Evolutionary conservation across 23 tunicate species (phyloP).

Genomic region (Halocynthia roretzi): DNA sequence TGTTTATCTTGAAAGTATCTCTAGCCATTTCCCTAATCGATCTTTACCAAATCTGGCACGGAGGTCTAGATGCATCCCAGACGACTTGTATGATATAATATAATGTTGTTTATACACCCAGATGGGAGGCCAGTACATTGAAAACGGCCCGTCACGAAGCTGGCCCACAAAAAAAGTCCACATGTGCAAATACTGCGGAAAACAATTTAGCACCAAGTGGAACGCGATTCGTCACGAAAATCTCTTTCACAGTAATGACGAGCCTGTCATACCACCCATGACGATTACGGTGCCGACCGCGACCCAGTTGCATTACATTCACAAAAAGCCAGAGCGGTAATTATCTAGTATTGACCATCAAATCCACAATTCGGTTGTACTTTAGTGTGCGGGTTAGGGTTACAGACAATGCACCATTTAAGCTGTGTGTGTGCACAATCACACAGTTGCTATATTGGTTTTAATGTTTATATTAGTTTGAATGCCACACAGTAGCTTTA

Average conservation of each 20-base stretch:
- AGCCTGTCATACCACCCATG: conserved; percentile 53
- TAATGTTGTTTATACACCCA: background rate
- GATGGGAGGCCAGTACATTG: background rate
- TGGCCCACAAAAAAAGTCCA: conserved; percentile 49
- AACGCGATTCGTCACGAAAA: conserved; percentile 80
- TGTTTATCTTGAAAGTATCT: no score
- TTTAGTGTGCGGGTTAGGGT: no score
- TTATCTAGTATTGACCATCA: no score
- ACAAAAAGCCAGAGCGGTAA: conserved; percentile 89
- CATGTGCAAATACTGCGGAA: conserved; percentile 90
- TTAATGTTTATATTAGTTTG: no score
- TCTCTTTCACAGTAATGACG: conserved; percentile 59
- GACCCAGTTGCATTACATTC: background rate
- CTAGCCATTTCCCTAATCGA: no score
- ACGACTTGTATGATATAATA: background rate
- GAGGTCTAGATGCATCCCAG: no score
- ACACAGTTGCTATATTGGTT: no score
- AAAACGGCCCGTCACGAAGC: background rate
- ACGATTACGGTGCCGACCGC: background rate
- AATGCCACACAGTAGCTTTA: background rate
- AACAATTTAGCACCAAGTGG: conserved; percentile 91
- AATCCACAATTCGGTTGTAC: no score
- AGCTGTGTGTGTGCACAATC: no score
- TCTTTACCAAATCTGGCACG: no score
- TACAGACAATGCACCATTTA: no score